These are phyloP conservation scores for Acrobasis consociella DNA, from an alignment of 2,888 invertebrate species.

Conservation along the genomic window DNA sequence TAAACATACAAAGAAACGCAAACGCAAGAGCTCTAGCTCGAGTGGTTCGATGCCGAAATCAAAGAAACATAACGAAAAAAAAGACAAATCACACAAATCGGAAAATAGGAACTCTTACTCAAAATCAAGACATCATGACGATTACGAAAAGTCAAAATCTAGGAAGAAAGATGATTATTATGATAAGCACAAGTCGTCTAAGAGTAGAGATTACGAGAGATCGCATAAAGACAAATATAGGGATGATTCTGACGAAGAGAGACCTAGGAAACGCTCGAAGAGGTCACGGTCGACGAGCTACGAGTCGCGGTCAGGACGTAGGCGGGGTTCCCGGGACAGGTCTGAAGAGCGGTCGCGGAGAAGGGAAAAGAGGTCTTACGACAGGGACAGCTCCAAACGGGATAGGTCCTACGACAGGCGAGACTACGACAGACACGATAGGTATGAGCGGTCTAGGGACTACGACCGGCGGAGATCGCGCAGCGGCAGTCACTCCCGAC, in stretches of 20 bases:
- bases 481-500: slow-evolving; percentile 63
- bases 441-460: slow-evolving; percentile 77
- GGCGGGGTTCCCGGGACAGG: slow-evolving; percentile 48
- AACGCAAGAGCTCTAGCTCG: slow-evolving; percentile 61
- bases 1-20: slow-evolving; percentile 61
- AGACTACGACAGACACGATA: slow-evolving; percentile 63
- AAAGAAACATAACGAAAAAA: slow-evolving; percentile 55
- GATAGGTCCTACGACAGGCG: slow-evolving; percentile 53
- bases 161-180: slow-evolving; percentile 59
- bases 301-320: slow-evolving; percentile 58
- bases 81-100: slow-evolving; percentile 49
- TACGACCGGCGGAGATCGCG: slow-evolving; percentile 64
- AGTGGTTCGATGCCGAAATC: slow-evolving; percentile 58
- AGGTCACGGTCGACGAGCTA: slow-evolving; percentile 67
- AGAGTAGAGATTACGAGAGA: slow-evolving; percentile 59
- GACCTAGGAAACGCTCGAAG: slow-evolving; percentile 58
- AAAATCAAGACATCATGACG: slow-evolving; percentile 54
- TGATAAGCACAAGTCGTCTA: slow-evolving; percentile 59
- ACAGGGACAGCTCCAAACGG: slow-evolving; percentile 54
- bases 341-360: slow-evolving; percentile 55
- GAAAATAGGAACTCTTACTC: slow-evolving; percentile 50
- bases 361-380: slow-evolving; percentile 55
- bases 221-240: slow-evolving; percentile 61
- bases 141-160: slow-evolving; percentile 52
- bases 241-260: slow-evolving; percentile 67